Conservation (phyloP, 2,797 vertebrate species). For the Vireo griseus region DNA sequence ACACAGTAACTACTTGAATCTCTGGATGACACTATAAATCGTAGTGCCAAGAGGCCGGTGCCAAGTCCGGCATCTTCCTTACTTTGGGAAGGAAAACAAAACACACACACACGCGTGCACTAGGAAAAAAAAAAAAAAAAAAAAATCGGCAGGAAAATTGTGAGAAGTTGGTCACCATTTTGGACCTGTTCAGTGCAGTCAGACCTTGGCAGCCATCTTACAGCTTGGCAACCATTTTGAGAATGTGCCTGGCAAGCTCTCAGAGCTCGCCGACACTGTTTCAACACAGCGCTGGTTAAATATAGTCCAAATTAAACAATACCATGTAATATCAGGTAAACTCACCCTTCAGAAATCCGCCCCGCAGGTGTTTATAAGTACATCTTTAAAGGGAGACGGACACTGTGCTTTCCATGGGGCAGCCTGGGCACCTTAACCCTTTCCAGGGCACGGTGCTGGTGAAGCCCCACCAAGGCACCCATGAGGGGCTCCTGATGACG, state of each 20-base stretch:
- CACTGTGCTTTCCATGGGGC: not conserved
- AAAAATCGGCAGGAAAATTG: conserved; percentile 54
- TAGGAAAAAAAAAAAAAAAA: not conserved
- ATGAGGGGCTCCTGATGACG: not conserved
- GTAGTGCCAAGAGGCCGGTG: conserved; percentile 85
- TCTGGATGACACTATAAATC: conserved; percentile 86
- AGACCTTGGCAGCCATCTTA: conserved; percentile 95
- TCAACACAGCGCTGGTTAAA: conserved; percentile 79
- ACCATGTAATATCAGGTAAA: conserved; percentile 67
- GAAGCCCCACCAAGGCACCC: not conserved
- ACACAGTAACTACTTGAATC: conserved; percentile 84
- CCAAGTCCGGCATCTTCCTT: conserved; percentile 84
- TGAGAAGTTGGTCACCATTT: conserved; percentile 75
- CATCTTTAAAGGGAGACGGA: conserved; percentile 34
- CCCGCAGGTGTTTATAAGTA: conserved; percentile 6
- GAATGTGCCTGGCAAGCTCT: conserved; percentile 84
- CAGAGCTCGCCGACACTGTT: conserved; percentile 80
- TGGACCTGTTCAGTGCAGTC: conserved; percentile 72
- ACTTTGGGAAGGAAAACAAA: conserved; percentile 46
- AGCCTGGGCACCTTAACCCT: conserved; percentile 38
- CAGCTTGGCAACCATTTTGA: conserved; percentile 98
- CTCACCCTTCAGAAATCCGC: conserved; percentile 40
- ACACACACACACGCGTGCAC: not conserved
- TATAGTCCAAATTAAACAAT: conserved; percentile 74
- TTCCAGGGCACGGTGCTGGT: not conserved